Conservation (phyloP, 64 coral and sea anemone species). For the Montipora cactus region DNA sequence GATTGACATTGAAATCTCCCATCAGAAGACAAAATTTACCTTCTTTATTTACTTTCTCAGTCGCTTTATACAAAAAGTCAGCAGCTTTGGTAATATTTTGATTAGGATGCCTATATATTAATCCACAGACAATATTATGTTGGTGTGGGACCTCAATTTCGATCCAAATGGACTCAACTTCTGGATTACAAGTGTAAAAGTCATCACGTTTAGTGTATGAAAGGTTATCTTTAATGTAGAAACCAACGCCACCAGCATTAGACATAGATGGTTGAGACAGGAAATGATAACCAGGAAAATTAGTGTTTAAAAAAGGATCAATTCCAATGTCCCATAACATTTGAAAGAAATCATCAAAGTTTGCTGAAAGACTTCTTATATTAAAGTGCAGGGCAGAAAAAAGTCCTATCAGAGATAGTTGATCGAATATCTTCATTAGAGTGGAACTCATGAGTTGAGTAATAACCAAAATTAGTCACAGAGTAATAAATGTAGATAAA, state of each 20-base stretch:
- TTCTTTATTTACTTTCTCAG: constrained; percentile 53
- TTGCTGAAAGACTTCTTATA: constrained; percentile 27
- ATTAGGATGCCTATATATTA: constrained; percentile 72
- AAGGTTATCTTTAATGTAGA: background rate
- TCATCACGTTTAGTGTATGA: background rate
- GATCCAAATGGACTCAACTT: constrained; percentile 42
- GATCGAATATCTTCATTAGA: constrained; percentile 21
- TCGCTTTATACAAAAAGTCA: constrained; percentile 18
- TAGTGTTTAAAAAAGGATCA: background rate
- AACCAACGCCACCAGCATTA: background rate
- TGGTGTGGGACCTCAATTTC: constrained; percentile 38
- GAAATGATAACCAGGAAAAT: background rate
- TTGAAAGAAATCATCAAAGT: background rate
- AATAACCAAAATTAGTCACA: constrained; percentile 34
- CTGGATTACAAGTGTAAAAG: background rate
- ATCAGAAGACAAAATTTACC: constrained; percentile 57
- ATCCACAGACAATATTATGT: constrained; percentile 65
- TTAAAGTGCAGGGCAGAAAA: constrained; percentile 20
- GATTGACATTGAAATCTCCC: constrained; percentile 64
- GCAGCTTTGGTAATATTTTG: constrained; percentile 21
- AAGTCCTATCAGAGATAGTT: background rate
- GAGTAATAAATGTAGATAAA: constrained; percentile 30
- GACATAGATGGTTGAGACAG: background rate
- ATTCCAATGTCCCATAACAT: background rate
- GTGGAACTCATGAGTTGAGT: constrained; percentile 28